Evolutionary conservation across 2,113 vertebrate species (phyloP).

Genomic region (Halichoeres trimaculatus): DNA sequence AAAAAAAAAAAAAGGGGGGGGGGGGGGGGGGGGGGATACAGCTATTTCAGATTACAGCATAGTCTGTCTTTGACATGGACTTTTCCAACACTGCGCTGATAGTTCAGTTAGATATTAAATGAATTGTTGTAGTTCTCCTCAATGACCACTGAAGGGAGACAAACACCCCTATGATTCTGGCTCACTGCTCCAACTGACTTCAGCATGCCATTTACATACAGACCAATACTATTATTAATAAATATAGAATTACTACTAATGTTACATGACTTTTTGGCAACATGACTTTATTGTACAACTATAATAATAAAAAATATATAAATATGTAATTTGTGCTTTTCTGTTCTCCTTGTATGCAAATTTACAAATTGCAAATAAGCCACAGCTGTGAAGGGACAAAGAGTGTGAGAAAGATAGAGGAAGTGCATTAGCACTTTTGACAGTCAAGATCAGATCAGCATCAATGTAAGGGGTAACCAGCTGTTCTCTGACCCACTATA

Average conservation of each 20-base stretch:
- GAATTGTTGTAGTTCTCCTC: not conserved
- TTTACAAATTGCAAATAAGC: conserved; percentile 3
- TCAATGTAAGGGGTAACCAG: not conserved
- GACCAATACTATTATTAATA: too few species aligned
- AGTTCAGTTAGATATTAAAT: too few species aligned
- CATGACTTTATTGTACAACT: too few species aligned
- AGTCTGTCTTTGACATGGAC: not conserved
- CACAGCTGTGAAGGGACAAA: conserved; percentile 12
- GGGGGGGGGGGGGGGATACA: too few species aligned
- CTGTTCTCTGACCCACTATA: not conserved
- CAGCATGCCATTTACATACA: too few species aligned
- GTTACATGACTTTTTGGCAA: too few species aligned
- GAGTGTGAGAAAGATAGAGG: conserved; percentile 5
- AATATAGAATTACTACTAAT: too few species aligned
- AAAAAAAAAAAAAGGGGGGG: too few species aligned
- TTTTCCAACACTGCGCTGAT: not conserved
- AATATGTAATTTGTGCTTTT: not conserved
- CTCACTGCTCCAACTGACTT: not conserved
- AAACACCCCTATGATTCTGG: not conserved
- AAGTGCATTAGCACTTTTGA: conserved; percentile 18
- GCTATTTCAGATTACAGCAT: too few species aligned
- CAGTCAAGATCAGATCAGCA: not conserved
- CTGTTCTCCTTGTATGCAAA: not conserved
- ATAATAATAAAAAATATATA: too few species aligned
- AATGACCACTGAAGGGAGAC: not conserved